Evolutionary conservation across 2,888 invertebrate species (phyloP).

Genomic region (Dyspetes luteomarginatus): DNA sequence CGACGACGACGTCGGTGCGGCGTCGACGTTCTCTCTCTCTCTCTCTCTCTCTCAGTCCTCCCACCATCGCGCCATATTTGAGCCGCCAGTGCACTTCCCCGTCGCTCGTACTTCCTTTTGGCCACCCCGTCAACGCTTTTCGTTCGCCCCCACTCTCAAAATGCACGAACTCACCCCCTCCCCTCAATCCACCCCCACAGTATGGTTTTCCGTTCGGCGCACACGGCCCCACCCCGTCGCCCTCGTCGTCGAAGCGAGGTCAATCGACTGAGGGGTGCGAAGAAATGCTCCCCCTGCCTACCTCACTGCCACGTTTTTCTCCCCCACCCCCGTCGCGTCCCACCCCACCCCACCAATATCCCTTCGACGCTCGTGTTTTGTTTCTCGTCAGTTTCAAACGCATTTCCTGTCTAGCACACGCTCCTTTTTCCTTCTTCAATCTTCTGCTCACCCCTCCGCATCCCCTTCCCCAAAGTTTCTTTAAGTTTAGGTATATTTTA

Average conservation of each 20-base stretch:
- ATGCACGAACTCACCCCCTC: neutral
- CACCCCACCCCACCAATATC: neutral
- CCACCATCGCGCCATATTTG: slow-evolving; percentile 46
- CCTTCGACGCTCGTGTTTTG: slow-evolving; percentile 43
- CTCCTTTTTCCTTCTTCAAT: slow-evolving; percentile 56
- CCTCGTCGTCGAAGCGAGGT: slow-evolving; percentile 67
- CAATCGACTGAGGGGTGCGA: slow-evolving; percentile 69
- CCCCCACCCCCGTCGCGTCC: too few relatives aligned
- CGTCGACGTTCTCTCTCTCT: slow-evolving; percentile 61
- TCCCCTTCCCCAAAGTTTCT: slow-evolving; percentile 5
- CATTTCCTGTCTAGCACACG: slow-evolving; percentile 64
- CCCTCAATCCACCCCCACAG: neutral
- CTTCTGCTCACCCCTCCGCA: slow-evolving; percentile 59
- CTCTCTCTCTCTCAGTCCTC: slow-evolving; percentile 25
- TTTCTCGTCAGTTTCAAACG: slow-evolving; percentile 29
- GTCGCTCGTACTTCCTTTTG: slow-evolving; percentile 45
- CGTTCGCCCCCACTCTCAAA: slow-evolving; percentile 18
- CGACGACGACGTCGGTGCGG: slow-evolving; percentile 46
- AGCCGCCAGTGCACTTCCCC: slow-evolving; percentile 33
- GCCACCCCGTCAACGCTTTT: slow-evolving; percentile 59
- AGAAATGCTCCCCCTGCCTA: slow-evolving; percentile 62
- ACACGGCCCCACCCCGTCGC: slow-evolving; percentile 59
- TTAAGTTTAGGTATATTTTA: too few relatives aligned
- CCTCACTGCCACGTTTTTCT: slow-evolving; percentile 25
- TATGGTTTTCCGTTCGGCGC: slow-evolving; percentile 31